Conservation (phyloP, 2,797 vertebrate genomes). For the Protonibea diacanthus region DNA sequence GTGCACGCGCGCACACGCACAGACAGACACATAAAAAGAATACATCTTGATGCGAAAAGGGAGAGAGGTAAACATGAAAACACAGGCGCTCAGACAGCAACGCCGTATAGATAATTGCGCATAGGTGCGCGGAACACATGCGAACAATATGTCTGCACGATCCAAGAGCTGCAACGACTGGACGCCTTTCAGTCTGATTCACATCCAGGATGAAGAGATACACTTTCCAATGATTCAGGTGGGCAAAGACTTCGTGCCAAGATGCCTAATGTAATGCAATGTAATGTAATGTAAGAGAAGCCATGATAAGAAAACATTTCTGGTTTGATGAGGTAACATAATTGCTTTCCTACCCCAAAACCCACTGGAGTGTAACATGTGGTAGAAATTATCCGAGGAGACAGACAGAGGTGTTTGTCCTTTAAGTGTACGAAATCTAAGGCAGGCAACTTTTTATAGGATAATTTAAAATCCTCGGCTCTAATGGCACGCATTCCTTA, state of each 20-base stretch:
- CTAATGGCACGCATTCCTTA: constrained; percentile 80
- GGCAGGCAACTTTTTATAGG: constrained; percentile 82
- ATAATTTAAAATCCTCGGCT: constrained; percentile 82
- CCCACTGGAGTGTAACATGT: constrained; percentile 85
- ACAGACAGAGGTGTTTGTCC: constrained; percentile 86
- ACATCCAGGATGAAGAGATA: constrained; percentile 49
- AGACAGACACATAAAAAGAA: constrained; percentile 59
- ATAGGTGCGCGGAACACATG: constrained; percentile 61
- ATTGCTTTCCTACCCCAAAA: constrained; percentile 79
- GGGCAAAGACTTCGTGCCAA: constrained; percentile 64
- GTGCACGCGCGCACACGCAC: constrained; percentile 10
- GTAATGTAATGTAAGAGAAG: constrained; percentile 69
- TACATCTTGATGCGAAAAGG: constrained; percentile 54
- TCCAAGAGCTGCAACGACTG: constrained; percentile 58
- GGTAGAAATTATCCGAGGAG: constrained; percentile 84
- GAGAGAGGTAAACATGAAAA: constrained; percentile 67
- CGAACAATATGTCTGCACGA: constrained; percentile 66
- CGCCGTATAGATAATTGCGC: constrained; percentile 48
- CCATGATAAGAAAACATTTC: constrained; percentile 83
- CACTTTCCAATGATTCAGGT: constrained; percentile 58
- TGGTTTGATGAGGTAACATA: constrained; percentile 86
- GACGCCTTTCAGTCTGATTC: constrained; percentile 68
- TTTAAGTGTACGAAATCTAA: constrained; percentile 82
- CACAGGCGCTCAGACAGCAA: constrained; percentile 55
- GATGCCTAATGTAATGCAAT: constrained; percentile 52